phyloP scores from a whole-genome alignment of 2,113 vertebrate species.

The Condylura cristata region DNA sequence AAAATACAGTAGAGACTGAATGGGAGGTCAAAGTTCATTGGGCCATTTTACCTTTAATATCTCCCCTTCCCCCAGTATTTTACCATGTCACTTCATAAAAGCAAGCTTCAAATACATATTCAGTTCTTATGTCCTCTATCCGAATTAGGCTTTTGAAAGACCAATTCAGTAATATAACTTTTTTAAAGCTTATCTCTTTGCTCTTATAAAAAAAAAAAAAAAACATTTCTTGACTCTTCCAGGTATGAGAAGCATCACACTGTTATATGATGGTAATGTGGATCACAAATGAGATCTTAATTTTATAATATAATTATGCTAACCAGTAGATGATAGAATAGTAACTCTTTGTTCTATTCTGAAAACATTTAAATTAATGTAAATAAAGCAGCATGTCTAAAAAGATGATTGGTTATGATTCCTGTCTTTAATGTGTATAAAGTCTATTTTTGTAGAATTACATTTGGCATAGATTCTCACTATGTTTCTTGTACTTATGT shows the following conservation, averaged over 20 bases:
- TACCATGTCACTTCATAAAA: neutral
- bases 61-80: neutral
- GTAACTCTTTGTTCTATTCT: slow-evolving; percentile 28
- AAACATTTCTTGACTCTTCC: neutral
- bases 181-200: neutral
- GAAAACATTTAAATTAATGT: slow-evolving; percentile 61
- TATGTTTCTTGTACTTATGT: neutral
- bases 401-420: slow-evolving; percentile 42
- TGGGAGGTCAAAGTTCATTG: neutral
- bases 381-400: slow-evolving; percentile 10
- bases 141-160: slow-evolving; percentile 5
- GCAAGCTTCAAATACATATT: neutral
- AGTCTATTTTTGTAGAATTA: slow-evolving; percentile 52
- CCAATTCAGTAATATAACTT: neutral
- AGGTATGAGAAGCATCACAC: neutral
- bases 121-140: neutral
- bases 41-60: neutral
- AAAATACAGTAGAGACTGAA: neutral
- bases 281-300: slow-evolving; percentile 25
- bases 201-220: slow-evolving; percentile 35
- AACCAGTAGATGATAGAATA: slow-evolving; percentile 14
- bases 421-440: slow-evolving; percentile 11
- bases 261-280: slow-evolving; percentile 1
- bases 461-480: neutral
- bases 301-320: slow-evolving; percentile 56